Base-by-base conservation (phyloP, 2,113 vertebrate species). In the Varanus salvator region DNA sequence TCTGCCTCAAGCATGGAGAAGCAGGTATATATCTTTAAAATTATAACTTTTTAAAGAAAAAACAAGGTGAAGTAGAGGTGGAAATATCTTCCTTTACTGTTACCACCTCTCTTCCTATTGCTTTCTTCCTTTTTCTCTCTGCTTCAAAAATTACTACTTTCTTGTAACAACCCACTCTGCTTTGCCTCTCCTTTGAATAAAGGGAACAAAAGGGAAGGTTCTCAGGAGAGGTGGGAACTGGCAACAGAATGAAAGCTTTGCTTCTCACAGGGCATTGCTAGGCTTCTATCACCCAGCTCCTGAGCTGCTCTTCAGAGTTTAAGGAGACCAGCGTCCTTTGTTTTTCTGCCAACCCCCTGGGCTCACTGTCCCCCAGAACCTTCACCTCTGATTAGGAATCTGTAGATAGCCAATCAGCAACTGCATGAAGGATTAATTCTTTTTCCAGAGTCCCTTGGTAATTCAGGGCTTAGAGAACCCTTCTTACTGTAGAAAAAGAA, bases 371-470 rank as follows among this genome's bases (percentile, higher is more conserved):
- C 87, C 90, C 89, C 87, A 90, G 93, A 88, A 77, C 66, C 52
- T 91, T 92, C 84, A 91, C 74, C 71, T 88, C 52, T 52, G 93
- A 14, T 80, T 38, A 77, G 52, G 87, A 21, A 81, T 86, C 57
- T 89, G 91, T 91, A 88, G 69, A 29, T 84, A 94, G 84, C 80
- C 89, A 64, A 27, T 50, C 34, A 85, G 64, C n/a, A 72, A 80
- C 57, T 29, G 86, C n/a, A 77, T 84, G 87, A 94, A 89, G 89
- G 89, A 84, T 93, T 91, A 83, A 91, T 93, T 88, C 75, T 95
- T 94, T 93, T 91, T 86, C 93, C 92, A 94, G 90, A 88, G 90
- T 94, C 93, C 87, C 91, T 95, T 95, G 92, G 91, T 93, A 91
- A 94, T 89, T 96, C 92, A 95, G 91, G 88, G 76, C 92, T 92